phyloP scores from a whole-genome alignment of 1,140 invertebrate species.

The Drosophila ogumai region DNA sequence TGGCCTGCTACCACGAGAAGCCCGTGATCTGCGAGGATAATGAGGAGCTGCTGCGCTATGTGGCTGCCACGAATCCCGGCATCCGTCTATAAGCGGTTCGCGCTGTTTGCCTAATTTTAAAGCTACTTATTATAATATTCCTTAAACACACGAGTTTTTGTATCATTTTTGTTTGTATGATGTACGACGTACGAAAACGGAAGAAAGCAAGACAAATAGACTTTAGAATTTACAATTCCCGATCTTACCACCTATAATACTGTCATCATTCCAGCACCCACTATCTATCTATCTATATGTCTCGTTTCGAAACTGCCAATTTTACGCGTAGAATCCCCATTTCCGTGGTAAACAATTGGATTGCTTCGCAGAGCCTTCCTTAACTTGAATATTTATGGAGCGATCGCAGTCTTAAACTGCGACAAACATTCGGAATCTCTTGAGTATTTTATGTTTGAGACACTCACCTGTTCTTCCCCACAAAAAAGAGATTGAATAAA shows the following conservation, averaged over 20 bases:
- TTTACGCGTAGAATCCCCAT: conserved; percentile 38
- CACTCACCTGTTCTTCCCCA: conserved; percentile 49
- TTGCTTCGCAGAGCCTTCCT: conserved; percentile 31
- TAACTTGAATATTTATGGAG: conserved; percentile 57
- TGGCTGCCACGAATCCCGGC: conserved; percentile 91
- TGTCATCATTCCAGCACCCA: conserved; percentile 38
- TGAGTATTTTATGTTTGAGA: conserved; percentile 56
- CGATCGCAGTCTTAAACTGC: conserved; percentile 31
- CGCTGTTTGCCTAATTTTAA: conserved; percentile 82
- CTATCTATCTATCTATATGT: conserved; percentile 12
- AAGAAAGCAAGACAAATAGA: conserved; percentile 83
- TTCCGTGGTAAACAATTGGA: conserved; percentile 46
- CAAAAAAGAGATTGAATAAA: conserved; percentile 81
- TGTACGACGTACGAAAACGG: conserved; percentile 64
- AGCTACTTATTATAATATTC: conserved; percentile 83
- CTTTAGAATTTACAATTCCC: conserved; percentile 84
- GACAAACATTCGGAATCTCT: conserved; percentile 61
- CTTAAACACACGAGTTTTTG: conserved; percentile 72
- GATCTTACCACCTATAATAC: conserved; percentile 66
- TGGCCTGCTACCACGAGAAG: conserved; percentile 96
- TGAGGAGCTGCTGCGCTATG: conserved; percentile 93
- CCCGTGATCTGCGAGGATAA: conserved; percentile 95
- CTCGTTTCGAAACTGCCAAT: conserved; percentile 70
- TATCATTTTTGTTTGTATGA: conserved; percentile 79
- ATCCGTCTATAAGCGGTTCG: conserved; percentile 88